phyloP scores from a whole-genome alignment of 2,797 vertebrate species.

The Cirrhinus mrigala region DNA sequence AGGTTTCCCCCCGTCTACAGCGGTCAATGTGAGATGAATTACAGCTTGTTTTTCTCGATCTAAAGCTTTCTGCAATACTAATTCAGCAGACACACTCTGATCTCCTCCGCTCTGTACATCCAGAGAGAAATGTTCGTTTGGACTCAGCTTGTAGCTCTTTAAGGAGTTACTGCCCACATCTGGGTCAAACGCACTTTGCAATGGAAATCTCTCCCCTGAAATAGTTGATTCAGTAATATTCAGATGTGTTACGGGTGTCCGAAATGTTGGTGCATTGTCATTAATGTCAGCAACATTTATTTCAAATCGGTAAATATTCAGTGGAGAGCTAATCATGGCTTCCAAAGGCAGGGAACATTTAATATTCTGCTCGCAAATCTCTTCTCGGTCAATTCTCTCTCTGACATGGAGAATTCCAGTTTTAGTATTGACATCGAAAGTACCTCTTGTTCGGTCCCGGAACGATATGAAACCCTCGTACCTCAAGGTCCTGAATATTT shows the following conservation, averaged over 20 bases:
- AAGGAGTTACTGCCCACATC: constrained; percentile 63
- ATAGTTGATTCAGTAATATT: constrained; percentile 64
- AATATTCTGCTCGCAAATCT: constrained; percentile 54
- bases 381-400: constrained; percentile 65
- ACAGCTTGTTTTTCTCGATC: constrained; percentile 63
- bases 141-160: constrained; percentile 63
- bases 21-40: constrained; percentile 58
- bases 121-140: constrained; percentile 65
- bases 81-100: constrained; percentile 60
- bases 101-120: constrained; percentile 62
- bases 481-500: constrained; percentile 71
- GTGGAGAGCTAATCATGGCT: constrained; percentile 52
- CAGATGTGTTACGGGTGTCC: constrained; percentile 76
- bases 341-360: constrained; percentile 62
- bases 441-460: constrained; percentile 61
- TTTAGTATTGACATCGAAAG: constrained; percentile 65
- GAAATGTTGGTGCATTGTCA: constrained; percentile 73
- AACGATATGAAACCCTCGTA: constrained; percentile 74
- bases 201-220: constrained; percentile 67
- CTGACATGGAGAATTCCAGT: constrained; percentile 60
- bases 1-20: constrained; percentile 67
- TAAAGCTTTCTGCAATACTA: constrained; percentile 66
- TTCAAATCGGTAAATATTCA: constrained; percentile 58
- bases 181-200: constrained; percentile 59
- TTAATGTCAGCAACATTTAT: constrained; percentile 62